phyloP scores from a whole-genome alignment of 2,888 invertebrate species.

The Prostheceraeus crozeri region DNA sequence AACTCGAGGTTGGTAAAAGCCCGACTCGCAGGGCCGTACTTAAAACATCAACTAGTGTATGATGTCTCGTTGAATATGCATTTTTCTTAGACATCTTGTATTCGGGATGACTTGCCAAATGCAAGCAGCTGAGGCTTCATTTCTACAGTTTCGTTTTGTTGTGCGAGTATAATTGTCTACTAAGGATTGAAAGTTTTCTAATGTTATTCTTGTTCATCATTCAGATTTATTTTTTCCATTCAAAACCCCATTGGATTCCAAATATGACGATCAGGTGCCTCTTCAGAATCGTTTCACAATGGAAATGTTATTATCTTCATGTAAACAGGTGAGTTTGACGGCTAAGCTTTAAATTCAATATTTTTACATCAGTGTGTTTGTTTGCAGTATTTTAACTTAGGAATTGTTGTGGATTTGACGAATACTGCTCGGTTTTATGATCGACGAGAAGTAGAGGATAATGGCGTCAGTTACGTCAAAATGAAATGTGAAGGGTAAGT shows the following conservation, averaged over 20 bases:
- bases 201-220: no score
- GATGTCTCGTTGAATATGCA: no score
- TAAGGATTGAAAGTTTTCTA: no score
- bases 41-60: no score
- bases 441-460: slow-evolving; percentile 70
- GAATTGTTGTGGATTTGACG: slow-evolving; percentile 91
- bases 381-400: slow-evolving; percentile 59
- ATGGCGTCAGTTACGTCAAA: slow-evolving; percentile 72
- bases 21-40: no score
- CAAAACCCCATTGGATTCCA: slow-evolving; percentile 78
- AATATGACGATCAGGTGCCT: slow-evolving; percentile 76
- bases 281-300: slow-evolving; percentile 74
- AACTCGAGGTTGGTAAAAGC: no score
- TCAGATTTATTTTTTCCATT: slow-evolving; percentile 73
- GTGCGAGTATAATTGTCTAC: no score
- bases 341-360: no score
- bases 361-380: not conserved
- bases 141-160: no score
- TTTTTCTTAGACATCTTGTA: no score
- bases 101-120: no score
- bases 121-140: no score
- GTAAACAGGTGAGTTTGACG: slow-evolving; percentile 60
- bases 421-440: slow-evolving; percentile 88
- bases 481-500: slow-evolving; percentile 70
- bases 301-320: slow-evolving; percentile 73